Evolutionary conservation across 2,113 vertebrate species (phyloP).

Genomic region (Otolemur garnettii): DNA sequence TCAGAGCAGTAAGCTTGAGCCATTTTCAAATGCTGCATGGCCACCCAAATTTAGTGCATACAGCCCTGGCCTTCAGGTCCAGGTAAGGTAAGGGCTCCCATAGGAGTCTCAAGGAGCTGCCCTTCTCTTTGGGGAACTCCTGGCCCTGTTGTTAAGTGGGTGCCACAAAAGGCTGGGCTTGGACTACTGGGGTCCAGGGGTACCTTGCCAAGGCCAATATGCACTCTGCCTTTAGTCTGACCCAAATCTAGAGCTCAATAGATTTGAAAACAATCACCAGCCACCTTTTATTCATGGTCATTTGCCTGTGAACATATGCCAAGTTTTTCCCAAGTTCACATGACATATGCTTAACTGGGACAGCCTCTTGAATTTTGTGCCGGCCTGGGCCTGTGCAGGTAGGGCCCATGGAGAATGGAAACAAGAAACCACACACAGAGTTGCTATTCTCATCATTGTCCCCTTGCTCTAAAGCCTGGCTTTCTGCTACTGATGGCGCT

Average conservation of each 20-base stretch:
- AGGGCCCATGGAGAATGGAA: not conserved
- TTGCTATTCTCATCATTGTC: not conserved
- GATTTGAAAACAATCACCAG: constrained; percentile 30
- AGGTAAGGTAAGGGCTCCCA: not conserved
- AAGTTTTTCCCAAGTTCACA: constrained; percentile 5
- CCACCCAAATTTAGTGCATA: not conserved
- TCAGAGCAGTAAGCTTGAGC: not conserved
- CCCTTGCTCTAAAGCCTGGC: not conserved
- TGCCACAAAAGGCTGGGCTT: not conserved
- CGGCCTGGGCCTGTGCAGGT: not conserved
- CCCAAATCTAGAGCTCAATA: constrained; percentile 5
- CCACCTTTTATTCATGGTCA: constrained; percentile 2
- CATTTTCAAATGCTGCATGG: not conserved
- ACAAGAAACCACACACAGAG: not conserved
- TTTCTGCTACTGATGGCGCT: not conserved
- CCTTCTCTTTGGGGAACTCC: not conserved
- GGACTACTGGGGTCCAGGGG: not conserved
- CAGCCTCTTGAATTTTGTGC: constrained; percentile 13
- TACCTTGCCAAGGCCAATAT: not conserved
- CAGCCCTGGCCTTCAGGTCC: not conserved
- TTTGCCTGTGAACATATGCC: constrained; percentile 36
- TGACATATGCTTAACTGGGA: constrained; percentile 17
- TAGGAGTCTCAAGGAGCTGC: not conserved
- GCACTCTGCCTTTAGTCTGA: constrained; percentile 25
- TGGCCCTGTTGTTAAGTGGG: not conserved